Conservation (phyloP, 1,140 invertebrate species). For the Calephelis virginiensis region DNA sequence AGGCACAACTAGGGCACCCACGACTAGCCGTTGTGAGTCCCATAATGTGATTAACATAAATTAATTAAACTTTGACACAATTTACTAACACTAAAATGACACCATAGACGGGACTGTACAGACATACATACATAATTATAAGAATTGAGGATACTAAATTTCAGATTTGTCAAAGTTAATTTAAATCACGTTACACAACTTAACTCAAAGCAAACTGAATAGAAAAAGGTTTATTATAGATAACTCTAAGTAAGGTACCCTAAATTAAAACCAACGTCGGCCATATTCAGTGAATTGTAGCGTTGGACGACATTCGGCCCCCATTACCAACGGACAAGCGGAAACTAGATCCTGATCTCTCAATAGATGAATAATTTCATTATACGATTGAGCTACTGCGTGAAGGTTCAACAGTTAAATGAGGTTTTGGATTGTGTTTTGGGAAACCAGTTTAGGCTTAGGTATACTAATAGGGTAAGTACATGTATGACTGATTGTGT, state of each 20-base stretch:
- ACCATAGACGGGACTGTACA: no score
- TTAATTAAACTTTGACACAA: no score
- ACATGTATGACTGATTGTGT: not conserved
- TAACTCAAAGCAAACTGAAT: no score
- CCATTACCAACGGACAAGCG: conserved; percentile 22
- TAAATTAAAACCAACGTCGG: not conserved
- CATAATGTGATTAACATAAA: no score
- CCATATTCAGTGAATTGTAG: conserved; percentile 10
- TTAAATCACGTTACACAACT: no score
- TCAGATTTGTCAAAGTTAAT: no score
- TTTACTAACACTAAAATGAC: no score
- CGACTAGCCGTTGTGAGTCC: no score
- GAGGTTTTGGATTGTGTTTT: conserved; percentile 9
- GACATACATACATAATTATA: no score
- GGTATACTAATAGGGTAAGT: not conserved
- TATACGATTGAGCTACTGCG: conserved; percentile 18
- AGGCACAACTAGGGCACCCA: no score
- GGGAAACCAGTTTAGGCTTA: not conserved
- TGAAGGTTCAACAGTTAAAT: not conserved
- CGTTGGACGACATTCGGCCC: conserved; percentile 31
- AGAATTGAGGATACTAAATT: no score
- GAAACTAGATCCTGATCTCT: conserved; percentile 36
- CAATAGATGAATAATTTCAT: conserved; percentile 36
- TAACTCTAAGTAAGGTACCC: not conserved
- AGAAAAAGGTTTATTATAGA: no score